phyloP scores from a whole-genome alignment of 2,888 invertebrate species.

The Drosophila mimetica region DNA sequence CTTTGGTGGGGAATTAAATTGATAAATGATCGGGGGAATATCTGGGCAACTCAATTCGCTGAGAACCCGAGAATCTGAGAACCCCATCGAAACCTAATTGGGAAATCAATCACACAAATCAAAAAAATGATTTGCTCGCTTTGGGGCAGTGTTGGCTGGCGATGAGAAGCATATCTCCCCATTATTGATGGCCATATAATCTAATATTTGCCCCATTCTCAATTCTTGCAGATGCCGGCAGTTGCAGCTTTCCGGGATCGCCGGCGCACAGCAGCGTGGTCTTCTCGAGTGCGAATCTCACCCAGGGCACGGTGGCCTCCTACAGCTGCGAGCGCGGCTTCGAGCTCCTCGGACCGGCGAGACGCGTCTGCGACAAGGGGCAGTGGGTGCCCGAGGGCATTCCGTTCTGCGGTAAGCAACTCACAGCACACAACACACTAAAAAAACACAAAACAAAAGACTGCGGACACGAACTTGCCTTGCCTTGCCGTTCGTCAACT shows the following conservation, averaged over 20 bases:
- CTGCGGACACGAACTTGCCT: conserved; percentile 55
- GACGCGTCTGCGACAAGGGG: conserved; percentile 91
- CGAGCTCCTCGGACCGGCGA: conserved; percentile 94
- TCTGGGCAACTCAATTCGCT: background rate
- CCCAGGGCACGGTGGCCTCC: conserved; percentile 88
- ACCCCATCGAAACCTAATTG: background rate
- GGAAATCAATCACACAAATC: conserved; percentile 21
- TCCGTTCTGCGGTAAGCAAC: conserved; percentile 92
- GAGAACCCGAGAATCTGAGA: conserved; percentile 3
- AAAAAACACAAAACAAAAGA: conserved; percentile 53
- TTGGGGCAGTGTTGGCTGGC: background rate
- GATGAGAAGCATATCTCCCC: conserved; percentile 4
- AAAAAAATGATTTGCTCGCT: conserved; percentile 2
- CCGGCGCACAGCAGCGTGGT: conserved; percentile 94
- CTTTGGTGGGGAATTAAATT: background rate
- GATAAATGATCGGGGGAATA: conserved; percentile 20
- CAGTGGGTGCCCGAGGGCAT: conserved; percentile 95
- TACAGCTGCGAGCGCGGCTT: conserved; percentile 95
- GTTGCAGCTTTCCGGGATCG: conserved; percentile 94
- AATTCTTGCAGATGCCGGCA: conserved; percentile 76
- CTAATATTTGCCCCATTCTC: too few species aligned
- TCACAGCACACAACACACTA: background rate
- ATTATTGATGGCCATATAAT: conserved; percentile 13
- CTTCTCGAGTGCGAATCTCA: conserved; percentile 88
- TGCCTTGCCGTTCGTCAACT: conserved; percentile 32